Evolutionary conservation across 2,888 invertebrate genomes (phyloP), one percentile per base, ranked within the genome.

Genomic region (Slavum lentiscoides): DNA sequence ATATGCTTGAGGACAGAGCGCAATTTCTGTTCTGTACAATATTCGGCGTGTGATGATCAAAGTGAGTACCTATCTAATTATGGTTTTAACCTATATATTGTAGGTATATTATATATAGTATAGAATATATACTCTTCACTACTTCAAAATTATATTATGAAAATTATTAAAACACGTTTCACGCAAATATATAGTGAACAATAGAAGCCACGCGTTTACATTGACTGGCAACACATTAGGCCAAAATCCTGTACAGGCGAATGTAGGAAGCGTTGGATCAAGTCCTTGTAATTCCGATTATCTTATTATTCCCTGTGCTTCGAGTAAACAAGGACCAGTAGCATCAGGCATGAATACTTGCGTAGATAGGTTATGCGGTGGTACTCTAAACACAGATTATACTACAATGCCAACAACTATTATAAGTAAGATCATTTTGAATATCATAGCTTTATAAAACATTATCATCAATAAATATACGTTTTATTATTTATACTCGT

Each of bases 21-120:
- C 82, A 95, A 94, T 86, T 95, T 95, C 85, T 96, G 95, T 84
- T 93, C 94, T 0, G 92, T 95, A 68, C 94, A 94, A 84, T 95
- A 95, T 85, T 91, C 91, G 21, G 90, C 91, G 7, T 95, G 94
- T 84, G 87, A 90, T 2, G 92, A 94, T 85, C 87, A 90, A 83
- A 91, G 92, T 91, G 85, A 85, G 83, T 43, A 9, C 9, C 43
- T 5, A 43, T 43, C 43, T 43, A 43, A 43, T 43, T 43, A 43
- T 43, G 43, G 43, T 43, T 43, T 43, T 43, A 43, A 43, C 43
- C 43, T 43, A 9, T 43, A 43, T 43, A 43, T 43, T n/a, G n/a
- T n/a, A n/a, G n/a, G 7, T 43, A 9, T 43, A 43, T 43, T 43
- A 43, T 9, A 9, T 43, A 43, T 43, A 30, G 2, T n/a, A n/a